phyloP scores from a whole-genome alignment of 2,113 vertebrate genomes.

The Sinocyclocheilus grahami region DNA sequence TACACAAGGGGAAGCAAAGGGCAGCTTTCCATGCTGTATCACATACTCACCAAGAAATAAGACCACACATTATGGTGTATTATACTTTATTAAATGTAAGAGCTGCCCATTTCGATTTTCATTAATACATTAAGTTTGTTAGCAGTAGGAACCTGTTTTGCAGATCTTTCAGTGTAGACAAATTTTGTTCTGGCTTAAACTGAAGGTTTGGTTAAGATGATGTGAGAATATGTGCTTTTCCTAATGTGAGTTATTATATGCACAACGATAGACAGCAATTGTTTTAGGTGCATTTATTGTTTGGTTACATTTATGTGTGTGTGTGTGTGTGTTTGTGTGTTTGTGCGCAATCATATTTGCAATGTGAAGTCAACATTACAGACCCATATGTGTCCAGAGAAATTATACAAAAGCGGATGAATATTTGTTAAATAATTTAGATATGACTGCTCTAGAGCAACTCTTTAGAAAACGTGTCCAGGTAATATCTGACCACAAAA shows the following conservation, averaged over 20 bases:
- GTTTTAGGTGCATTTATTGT: conserved; percentile 3
- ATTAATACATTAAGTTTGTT: neutral
- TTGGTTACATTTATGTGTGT: neutral
- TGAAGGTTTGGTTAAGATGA: neutral
- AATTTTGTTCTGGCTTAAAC: neutral
- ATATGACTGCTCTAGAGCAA: neutral
- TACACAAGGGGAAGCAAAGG: neutral
- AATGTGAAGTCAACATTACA: conserved; percentile 42
- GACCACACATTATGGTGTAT: neutral
- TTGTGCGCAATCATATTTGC: conserved; percentile 24
- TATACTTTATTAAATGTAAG: conserved; percentile 7
- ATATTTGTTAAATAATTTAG: conserved; percentile 24
- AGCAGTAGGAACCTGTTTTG: neutral
- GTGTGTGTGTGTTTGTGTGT: conserved; percentile 14
- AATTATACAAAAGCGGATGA: conserved; percentile 31
- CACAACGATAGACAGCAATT: neutral
- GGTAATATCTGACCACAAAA: neutral
- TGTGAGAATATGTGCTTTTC: neutral
- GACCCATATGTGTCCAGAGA: conserved; percentile 26
- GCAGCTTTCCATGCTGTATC: neutral
- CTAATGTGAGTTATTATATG: conserved; percentile 5
- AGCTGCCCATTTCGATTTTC: conserved; percentile 2
- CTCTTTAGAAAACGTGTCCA: neutral
- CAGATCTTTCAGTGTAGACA: neutral
- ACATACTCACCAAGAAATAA: neutral